phyloP scores from a whole-genome alignment of 1,140 invertebrate species.

The Dendroctonus ponderosae region DNA sequence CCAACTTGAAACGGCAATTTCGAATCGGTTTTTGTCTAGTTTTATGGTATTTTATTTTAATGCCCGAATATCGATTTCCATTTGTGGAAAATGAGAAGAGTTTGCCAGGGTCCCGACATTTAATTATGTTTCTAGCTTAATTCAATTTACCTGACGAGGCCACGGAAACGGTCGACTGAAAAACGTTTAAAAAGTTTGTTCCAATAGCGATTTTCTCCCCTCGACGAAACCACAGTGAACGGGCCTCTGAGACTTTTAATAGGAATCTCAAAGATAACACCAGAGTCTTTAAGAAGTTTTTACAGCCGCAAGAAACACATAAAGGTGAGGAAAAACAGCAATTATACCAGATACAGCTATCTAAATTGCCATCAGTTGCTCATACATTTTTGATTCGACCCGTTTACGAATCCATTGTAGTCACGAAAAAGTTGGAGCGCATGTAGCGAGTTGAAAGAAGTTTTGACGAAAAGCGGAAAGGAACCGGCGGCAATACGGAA shows the following conservation, averaged over 20 bases:
- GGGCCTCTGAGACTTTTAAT: neutral
- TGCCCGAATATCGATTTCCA: neutral
- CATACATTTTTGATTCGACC: conserved; percentile 19
- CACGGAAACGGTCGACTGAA: too few relatives aligned
- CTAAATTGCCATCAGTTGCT: conserved; percentile 21
- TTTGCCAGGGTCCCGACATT: too few relatives aligned
- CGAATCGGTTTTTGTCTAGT: conserved; percentile 1
- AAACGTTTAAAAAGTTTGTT: too few relatives aligned
- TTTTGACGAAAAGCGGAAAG: neutral
- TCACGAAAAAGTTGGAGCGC: conserved; percentile 3
- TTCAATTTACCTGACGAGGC: too few relatives aligned
- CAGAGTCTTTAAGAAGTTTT: conserved; percentile 4
- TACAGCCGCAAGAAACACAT: conserved; percentile 6
- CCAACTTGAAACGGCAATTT: conserved; percentile 4
- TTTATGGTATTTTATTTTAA: conserved; percentile 6
- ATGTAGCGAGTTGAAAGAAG: neutral
- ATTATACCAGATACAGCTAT: conserved; percentile 27
- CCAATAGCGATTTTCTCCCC: too few relatives aligned
- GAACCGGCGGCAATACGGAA: conserved; percentile 1
- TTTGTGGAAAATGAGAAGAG: too few relatives aligned
- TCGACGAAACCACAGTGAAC: too few relatives aligned
- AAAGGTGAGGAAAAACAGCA: conserved; percentile 25
- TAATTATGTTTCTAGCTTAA: too few relatives aligned
- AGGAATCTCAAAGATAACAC: conserved; percentile 5
- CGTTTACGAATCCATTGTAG: conserved; percentile 11